Base-by-base conservation (phyloP, 2,113 vertebrate genomes). In the Athene cunicularia region DNA sequence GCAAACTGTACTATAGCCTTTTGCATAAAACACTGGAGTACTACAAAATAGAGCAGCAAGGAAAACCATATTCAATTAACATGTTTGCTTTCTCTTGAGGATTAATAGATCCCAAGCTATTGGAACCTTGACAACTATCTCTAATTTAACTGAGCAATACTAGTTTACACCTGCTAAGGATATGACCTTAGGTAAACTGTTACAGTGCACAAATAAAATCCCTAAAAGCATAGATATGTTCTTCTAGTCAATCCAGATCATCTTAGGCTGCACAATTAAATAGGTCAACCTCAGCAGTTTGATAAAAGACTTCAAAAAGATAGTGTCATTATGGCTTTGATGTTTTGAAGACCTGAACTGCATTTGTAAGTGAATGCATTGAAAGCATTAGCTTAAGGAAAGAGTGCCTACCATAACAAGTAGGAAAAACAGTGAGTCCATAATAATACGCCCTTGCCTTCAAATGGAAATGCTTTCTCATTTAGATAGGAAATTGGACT, bases 301-400 rank as follows among this genome's bases (percentile, higher is more conserved):
- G 94, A 98, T 96, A 93, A 91, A 96, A 97, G 70, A 87, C 95
- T 95, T 98, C 95, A 94, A 95, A 98, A 97, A 95, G 86, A 90
- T 76, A 94, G 76, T 95, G 95, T 95, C 90, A 96, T 87, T 96
- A 97, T 88, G 49, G 60, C 87, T 97, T 94, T 97, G 95, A 95
- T 91, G 77, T 88, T 90, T 74, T 93, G 95, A 97, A 98, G 95
- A 97, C 95, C 93, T 96, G 95, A 90, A 94, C 77, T 92, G 90
- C 90, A 95, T 98, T 94, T 96, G 64, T 92, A 97, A 98, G 94
- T 93, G 95, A 97, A 96, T 68, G 64, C 89, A 93, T 64, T 96
- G 92, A 93, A 96, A 97, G 76, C 50, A 90, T 87, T 94, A 97
- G 91, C 82, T 93, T 39, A 89, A 96, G 74, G 81, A 66, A 10